These are phyloP conservation scores for Adelges cooleyi DNA, from an alignment of 1,140 invertebrate species.

Conservation along the genomic window DNA sequence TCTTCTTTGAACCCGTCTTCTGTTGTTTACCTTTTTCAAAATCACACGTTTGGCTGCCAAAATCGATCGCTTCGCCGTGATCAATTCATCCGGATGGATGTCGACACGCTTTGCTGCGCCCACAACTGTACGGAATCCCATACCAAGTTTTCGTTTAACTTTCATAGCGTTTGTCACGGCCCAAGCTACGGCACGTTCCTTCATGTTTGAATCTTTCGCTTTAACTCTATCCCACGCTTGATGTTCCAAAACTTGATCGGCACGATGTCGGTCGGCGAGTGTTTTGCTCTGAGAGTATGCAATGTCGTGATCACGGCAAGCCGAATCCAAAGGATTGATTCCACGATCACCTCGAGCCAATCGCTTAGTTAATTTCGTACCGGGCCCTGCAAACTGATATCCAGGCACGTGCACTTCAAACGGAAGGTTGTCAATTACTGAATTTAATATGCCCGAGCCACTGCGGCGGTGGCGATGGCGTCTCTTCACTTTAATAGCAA, in stretches of 20 bases:
- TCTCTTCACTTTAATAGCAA: too few species aligned
- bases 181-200: conserved; percentile 36
- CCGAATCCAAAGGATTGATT: conserved; percentile 39
- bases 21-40: not conserved
- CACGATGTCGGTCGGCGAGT: conserved; percentile 36
- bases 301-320: conserved; percentile 41
- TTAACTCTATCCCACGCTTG: conserved; percentile 38
- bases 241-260: conserved; percentile 37
- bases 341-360: conserved; percentile 38
- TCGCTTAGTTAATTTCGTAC: conserved; percentile 39
- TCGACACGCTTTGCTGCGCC: not conserved
- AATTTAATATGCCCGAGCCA: conserved; percentile 35
- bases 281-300: conserved; percentile 37
- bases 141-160: conserved; percentile 36
- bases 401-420: conserved; percentile 40
- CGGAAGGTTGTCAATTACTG: conserved; percentile 38
- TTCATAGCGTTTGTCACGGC: conserved; percentile 36
- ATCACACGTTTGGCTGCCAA: not conserved
- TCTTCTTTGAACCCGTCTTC: not conserved
- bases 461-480: too few species aligned
- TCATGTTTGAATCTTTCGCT: conserved; percentile 36
- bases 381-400: conserved; percentile 42
- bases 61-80: not conserved
- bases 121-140: conserved; percentile 23
- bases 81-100: not conserved